Base-by-base conservation (phyloP, 2,113 vertebrate species). In the Caloenas nicobarica region DNA sequence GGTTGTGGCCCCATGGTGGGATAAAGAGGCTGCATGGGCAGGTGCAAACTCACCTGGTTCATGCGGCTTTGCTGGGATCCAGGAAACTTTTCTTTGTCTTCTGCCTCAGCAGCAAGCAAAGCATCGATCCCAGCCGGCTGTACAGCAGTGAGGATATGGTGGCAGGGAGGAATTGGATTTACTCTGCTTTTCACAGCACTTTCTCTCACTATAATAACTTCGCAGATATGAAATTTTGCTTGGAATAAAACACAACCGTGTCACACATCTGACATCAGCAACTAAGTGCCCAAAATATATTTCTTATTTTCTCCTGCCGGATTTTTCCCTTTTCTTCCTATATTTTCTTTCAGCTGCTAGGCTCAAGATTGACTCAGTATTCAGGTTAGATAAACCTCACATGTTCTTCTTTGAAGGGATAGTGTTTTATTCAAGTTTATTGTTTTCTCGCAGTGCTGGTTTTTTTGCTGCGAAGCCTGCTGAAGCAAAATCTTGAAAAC, bases 381-480 rank as follows among this genome's bases (percentile, higher is more conserved):
- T 97, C 93, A 74, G 78, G 73, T 90, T 89, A 94, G 86, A 95
- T 96, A 94, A 94, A 88, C 66, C 89, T 96, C 87, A 92, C 85
- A 64, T 58, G 60, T 44, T 95, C 73, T 85, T 65, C 93, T 97
- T 96, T 93, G 82, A 94, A 97, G 93, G 74, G 64, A 57, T 93
- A 92, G 96, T 97, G 80, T 91, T 97, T 97, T 97, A 97, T 97
- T 97, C 84, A 96, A 95, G 71, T 80, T 91, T 93, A 91, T 96
- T 97, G 62, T 96, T 96, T 95, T 86, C 90, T 86, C 76, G 74
- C n/a, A 40, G 54, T 56, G 40, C 88, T 83, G n/a, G 76, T 62
- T 68, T 68, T 69, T 46, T 38, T 44, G 33, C 62, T 34, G 66
- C 70, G 44, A 81, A 92, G 53, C 16, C 86, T 89, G 40, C 60